Percentiles rank a stretch among this genome's conserved stretches.
phyloP scores from a whole-genome alignment of 2,888 invertebrate genomes.

The Xanthostigma xanthostigma region DNA sequence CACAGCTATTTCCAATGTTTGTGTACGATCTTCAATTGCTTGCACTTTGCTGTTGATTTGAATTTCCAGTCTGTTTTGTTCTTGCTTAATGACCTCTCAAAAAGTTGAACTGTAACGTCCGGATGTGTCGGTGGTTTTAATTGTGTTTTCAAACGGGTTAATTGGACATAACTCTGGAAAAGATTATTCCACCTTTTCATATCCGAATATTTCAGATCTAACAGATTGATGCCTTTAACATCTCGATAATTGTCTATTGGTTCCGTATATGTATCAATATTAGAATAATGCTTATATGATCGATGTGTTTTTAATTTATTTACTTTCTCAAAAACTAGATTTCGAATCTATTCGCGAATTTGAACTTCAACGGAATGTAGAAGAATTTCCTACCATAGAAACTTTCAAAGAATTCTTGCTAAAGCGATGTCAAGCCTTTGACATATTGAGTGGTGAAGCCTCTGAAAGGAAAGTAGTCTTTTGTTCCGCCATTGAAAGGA shows the following conservation, averaged over 20 bases:
- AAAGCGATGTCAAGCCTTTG: no score
- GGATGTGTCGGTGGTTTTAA: constrained; percentile 33
- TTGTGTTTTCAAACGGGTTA: constrained; percentile 78
- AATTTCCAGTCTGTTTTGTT: no score
- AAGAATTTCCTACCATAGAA: no score
- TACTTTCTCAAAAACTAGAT: constrained; percentile 31
- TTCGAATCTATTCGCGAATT: no score
- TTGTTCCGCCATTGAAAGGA: no score
- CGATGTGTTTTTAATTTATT: no score
- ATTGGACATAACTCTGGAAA: constrained; percentile 82
- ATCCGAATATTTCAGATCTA: constrained; percentile 78
- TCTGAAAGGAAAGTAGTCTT: no score
- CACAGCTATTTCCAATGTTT: no score
- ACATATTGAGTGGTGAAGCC: no score
- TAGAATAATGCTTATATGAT: constrained; percentile 22
- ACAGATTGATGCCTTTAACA: constrained; percentile 60
- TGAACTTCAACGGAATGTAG: no score
- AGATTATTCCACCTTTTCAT: constrained; percentile 69
- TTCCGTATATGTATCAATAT: constrained; percentile 37
- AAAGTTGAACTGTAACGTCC: constrained; percentile 60
- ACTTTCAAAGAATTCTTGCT: no score
- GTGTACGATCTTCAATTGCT: no score
- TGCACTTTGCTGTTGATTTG: constrained; percentile 78
- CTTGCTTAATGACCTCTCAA: constrained; percentile 82
- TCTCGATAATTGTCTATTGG: constrained; percentile 78